Conservation (phyloP, 2,888 invertebrate species). For the Cacoxenus indagator region DNA sequence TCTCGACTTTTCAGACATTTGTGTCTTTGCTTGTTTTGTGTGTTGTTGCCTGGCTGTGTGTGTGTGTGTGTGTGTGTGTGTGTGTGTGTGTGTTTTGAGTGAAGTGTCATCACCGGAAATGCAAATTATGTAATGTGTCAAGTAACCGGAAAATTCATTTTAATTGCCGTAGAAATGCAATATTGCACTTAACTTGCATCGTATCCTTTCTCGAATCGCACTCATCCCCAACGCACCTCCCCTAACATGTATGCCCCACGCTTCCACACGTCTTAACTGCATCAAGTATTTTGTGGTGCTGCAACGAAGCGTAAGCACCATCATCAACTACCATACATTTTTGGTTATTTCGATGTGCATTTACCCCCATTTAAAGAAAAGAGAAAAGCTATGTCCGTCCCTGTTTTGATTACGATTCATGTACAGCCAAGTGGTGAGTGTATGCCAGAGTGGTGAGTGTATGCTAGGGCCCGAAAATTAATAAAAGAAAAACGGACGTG, state of each 20-base stretch:
- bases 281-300: background rate
- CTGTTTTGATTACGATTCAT: too few relatives aligned
- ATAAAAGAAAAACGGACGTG: too few relatives aligned
- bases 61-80: slow-evolving; percentile 22
- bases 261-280: background rate
- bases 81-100: slow-evolving; percentile 4
- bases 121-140: slow-evolving; percentile 70
- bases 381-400: too few relatives aligned
- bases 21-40: too few relatives aligned
- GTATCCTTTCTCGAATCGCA: background rate
- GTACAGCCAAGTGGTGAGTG: too few relatives aligned
- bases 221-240: background rate
- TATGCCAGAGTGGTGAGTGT: too few relatives aligned
- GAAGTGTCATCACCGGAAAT: slow-evolving; percentile 53
- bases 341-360: too few relatives aligned
- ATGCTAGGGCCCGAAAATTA: too few relatives aligned
- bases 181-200: slow-evolving; percentile 45
- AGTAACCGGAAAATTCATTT: slow-evolving; percentile 69
- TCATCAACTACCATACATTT: background rate
- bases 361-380: too few relatives aligned
- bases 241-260: background rate
- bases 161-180: slow-evolving; percentile 65
- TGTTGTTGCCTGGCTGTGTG: background rate
- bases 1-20: too few relatives aligned
- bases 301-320: background rate